Evolutionary conservation across 2,113 vertebrate genomes (phyloP).

Genomic region (Loxodonta africana): DNA sequence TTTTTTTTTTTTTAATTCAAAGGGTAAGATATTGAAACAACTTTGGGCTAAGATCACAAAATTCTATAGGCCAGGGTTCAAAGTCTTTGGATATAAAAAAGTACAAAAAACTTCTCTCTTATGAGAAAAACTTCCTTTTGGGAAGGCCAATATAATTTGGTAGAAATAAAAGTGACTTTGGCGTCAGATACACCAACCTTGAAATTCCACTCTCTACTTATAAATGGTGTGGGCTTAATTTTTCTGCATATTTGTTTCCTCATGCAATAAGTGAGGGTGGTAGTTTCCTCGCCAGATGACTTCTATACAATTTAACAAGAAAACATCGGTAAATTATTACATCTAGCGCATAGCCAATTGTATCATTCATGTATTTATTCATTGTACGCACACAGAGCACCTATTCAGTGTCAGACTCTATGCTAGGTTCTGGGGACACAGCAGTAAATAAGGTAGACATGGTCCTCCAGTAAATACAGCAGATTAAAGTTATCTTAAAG

Average conservation of each 20-base stretch:
- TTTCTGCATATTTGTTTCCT: not conserved
- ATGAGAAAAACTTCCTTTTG: not conserved
- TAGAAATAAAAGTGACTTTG: slow-evolving; percentile 42
- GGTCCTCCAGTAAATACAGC: not conserved
- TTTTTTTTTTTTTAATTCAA: not conserved
- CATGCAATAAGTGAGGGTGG: not conserved
- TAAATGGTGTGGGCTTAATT: not conserved
- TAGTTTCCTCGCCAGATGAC: not conserved
- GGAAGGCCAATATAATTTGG: not conserved
- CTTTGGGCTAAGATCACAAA: slow-evolving; percentile 34
- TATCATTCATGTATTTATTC: slow-evolving; percentile 29
- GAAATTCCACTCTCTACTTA: not conserved
- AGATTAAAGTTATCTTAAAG: slow-evolving; percentile 47
- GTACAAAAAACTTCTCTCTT: not conserved
- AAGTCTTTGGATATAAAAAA: not conserved
- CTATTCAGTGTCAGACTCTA: not conserved
- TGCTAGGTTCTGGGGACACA: not conserved
- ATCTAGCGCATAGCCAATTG: not conserved
- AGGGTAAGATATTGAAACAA: slow-evolving; percentile 2
- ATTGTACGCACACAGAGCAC: not conserved
- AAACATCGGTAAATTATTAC: slow-evolving; percentile 23
- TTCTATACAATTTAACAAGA: slow-evolving; percentile 34
- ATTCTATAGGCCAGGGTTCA: not conserved
- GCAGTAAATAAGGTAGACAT: not conserved
- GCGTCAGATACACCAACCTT: not conserved